Evolutionary conservation across 2,113 vertebrate species (phyloP).

Genomic region (Uropsilus gracilis): DNA sequence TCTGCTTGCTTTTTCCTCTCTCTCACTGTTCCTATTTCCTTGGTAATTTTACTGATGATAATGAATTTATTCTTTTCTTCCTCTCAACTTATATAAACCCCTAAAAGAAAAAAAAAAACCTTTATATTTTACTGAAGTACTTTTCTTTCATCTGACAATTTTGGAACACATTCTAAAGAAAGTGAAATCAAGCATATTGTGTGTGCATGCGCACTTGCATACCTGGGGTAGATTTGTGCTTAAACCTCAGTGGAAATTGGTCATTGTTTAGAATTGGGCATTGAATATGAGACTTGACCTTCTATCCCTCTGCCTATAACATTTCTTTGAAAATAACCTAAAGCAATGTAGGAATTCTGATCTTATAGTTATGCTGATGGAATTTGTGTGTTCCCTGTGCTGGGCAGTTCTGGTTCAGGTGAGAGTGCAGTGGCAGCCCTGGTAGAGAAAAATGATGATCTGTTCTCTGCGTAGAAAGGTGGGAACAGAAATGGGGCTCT

Average conservation of each 20-base stretch:
- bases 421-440: conserved; percentile 55
- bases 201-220: too few species aligned
- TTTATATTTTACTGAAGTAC: not conserved
- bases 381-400: conserved; percentile 36
- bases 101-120: not conserved
- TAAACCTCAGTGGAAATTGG: not conserved
- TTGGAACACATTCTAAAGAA: not conserved
- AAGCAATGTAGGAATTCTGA: not conserved
- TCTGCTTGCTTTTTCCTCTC: not conserved
- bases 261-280: not conserved
- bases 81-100: not conserved
- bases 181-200: not conserved
- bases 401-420: conserved; percentile 67
- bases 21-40: not conserved
- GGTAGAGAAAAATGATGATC: conserved; percentile 57
- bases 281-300: not conserved
- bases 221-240: not conserved
- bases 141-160: conserved; percentile 29
- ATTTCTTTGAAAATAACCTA: conserved; percentile 13
- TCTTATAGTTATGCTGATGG: not conserved
- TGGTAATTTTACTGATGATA: not conserved
- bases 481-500: conserved; percentile 44
- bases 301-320: not conserved
- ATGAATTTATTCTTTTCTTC: not conserved
- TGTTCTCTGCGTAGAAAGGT: conserved; percentile 64